Evolutionary conservation across 2,113 vertebrate genomes (phyloP), one percentile per base, ranked within the genome.

Genomic region (Pterocles gutturalis): DNA sequence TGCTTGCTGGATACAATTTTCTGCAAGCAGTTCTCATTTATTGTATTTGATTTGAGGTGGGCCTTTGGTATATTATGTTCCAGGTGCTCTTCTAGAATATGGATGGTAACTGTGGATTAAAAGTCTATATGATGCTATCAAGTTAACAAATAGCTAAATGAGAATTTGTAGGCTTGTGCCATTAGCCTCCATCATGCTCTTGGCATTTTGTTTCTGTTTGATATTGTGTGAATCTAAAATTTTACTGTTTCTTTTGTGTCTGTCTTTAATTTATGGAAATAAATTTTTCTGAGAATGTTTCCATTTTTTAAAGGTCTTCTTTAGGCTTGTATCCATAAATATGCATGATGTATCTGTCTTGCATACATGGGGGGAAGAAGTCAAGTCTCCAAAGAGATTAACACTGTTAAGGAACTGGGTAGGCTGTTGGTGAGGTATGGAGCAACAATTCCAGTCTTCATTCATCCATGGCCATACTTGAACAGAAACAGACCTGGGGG

Each of bases 261-360:
- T 98, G 96, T 97, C 84, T 96, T 95, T 98, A 98, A 98, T 97
- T 98, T 98, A 98, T 98, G 97, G 93, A 97, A 98, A 98, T 98
- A 98, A 98, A 98, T 84, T 94, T 97, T 98, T 98, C 96, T 97
- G 93, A 96, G 88, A 97, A 93, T 38, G 17, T 96, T 97, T 97
- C 67, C 55, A 29, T 19, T 36, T 70, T 57, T 70, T 80, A 66
- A 67, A 90, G 55, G 80, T 55, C 20, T 90, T 70, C 24, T 69
- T 80, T 61, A 80, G 64, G 51, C 29, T 78, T 70, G 11, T 62
- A 13, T 84, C 33, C 38, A 6, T 80, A 92, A 89, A 58, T 34
- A 31, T 20, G 19, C 5, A 29, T n/a, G 36, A 36, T n/a, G 16
- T 7, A 11, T 24, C 34, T 58, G 33, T 51, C 64, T 34, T 72